Base-by-base conservation (phyloP, 2,888 invertebrate genomes). In the Heteromyza rotundicornis region DNA sequence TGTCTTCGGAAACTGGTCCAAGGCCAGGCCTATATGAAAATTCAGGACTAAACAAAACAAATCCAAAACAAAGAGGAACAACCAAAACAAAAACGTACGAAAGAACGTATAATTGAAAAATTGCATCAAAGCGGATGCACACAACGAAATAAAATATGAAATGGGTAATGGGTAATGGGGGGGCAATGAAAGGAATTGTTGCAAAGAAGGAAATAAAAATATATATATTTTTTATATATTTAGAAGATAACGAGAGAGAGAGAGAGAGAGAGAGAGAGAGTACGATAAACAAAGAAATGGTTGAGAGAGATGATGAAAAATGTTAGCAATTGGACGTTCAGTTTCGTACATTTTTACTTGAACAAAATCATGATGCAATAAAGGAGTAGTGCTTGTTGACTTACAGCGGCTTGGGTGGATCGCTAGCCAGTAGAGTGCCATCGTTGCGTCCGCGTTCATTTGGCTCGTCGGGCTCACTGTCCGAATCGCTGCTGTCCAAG, bases 351-450 rank as follows among this genome's bases (percentile, higher is more conserved):
- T 51, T 51, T 51, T 51, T 22, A 22, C 23, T 20, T 51, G 24
- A 22, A 7, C 32, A n/a, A 17, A 16, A n/a, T n/a, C n/a, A n/a
- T n/a, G 16, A 50, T 8, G 27, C 5, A 27, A 27, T 5, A 27
- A 10, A 10, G 27, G 27, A 10, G 27, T 7, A 10, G 16, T 36
- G 1, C 2, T 22, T 40, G 16, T 2, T n/a, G 74, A 90, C 93
- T 92, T 85, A 94, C 96, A 98, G 90, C 75, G 97, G 97, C 84
- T 96, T 94, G 20, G 97, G 96, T 60, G 97, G 96, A 85, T 98
- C 97, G 77, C 96, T 96, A 66, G 97, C 97, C 59, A 96, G 87
- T 60, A 98, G 86, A 1, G 98, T 97, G 66, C 97, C 98, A 84
- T 98, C 97, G 77, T 95, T 95, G 70, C 94, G 87, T 63, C 89